Percentiles rank a stretch among this genome's conserved stretches.
Evolutionary conservation across 1,140 invertebrate genomes (phyloP).

Genomic region (Whitmania pigra): DNA sequence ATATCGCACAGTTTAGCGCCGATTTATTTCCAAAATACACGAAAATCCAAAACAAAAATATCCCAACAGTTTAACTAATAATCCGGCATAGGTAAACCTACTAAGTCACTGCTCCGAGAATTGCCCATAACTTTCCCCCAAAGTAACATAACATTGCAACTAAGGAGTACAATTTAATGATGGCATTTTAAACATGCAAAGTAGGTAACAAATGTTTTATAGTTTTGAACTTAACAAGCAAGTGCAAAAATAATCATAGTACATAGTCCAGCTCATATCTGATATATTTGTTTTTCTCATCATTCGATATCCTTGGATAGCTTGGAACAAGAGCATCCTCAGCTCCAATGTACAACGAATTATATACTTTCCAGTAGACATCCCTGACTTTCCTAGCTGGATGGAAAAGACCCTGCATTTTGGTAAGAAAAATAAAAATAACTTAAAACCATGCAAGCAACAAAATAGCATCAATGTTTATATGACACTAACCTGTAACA

Average conservation of each 20-base stretch:
- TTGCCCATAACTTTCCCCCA: no score
- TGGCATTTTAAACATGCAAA: no score
- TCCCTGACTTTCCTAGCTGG: constrained; percentile 96
- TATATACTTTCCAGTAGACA: constrained; percentile 97
- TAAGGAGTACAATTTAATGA: no score
- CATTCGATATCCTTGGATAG: constrained; percentile 86
- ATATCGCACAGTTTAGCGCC: no score
- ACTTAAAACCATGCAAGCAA: not conserved
- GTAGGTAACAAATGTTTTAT: no score
- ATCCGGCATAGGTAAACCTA: no score
- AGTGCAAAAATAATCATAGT: constrained; percentile 48
- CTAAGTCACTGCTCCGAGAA: no score
- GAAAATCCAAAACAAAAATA: no score
- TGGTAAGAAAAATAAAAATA: not conserved
- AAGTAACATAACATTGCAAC: no score
- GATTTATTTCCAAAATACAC: no score
- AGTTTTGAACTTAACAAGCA: no score
- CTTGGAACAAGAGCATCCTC: constrained; percentile 96
- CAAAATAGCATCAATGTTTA: not conserved
- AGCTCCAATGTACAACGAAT: constrained; percentile 94
- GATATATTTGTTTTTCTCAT: constrained; percentile 85
- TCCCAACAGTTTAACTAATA: no score
- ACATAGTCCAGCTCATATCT: constrained; percentile 93
- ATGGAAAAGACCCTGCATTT: constrained; percentile 80
- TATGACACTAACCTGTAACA: constrained; percentile 59